Evolutionary conservation across 2,888 invertebrate genomes (phyloP), one percentile per base, ranked within the genome.

Genomic region (Epirrhoe alternata): DNA sequence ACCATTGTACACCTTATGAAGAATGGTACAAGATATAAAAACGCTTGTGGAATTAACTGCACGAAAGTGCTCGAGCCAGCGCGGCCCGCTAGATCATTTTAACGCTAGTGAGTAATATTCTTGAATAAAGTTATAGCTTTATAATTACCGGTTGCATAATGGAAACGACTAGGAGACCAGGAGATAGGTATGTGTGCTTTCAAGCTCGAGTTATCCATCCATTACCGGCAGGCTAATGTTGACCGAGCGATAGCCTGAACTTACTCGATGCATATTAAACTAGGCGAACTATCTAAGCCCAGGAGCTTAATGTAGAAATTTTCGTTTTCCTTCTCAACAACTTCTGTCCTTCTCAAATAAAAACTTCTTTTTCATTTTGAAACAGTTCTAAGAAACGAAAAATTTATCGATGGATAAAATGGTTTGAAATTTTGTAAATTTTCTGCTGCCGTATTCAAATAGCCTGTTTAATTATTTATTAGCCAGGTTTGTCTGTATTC

Each of bases 221-320:
- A 47, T 47, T 47, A 47, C 47, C 47, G 16, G 47, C 47, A 42
- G 5, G 47, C 16, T 47, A 47, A 16, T 47, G 47, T 47, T 47
- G 47, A 47, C 47, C 47, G 47, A 47, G 16, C 47, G 47, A 47
- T 42, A 12, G 16, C 47, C 16, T 16, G 47, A 47, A 16, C 16
- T 45, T 45, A 45, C 14, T 47, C 47, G 47, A 47, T 47, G 47
- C 47, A 47, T 47, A 47, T 47, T 14, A 47, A 47, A 16, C 47
- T 47, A 16, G 47, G 16, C 7, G 14, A 47, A 47, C 38, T 42
- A 42, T 38, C 35, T 38, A 38, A 38, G 35, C 35, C 1, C 45
- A n/a, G n/a, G 12, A n/a, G 45, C 10, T 45, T 5, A 45, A 45
- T 45, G 0, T 45, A 12, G 45, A 14, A 45, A 45, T 38, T 38